Conservation (phyloP, 2,113 vertebrate species). For the Coregonus clupeaformis region DNA sequence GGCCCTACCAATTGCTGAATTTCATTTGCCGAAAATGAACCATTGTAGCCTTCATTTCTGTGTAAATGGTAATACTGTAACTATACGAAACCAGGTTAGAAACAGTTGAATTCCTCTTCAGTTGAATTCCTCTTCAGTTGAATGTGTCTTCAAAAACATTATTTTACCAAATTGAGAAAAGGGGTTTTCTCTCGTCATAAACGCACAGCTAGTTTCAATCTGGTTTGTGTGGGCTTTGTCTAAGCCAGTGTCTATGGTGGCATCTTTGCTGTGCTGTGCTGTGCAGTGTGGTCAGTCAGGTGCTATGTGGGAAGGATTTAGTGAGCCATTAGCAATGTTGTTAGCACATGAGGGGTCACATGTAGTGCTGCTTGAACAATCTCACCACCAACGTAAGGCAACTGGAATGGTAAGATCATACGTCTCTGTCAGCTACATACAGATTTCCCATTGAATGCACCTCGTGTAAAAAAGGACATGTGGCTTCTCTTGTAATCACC, state of each 20-base stretch:
- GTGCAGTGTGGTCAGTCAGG: conserved; percentile 57
- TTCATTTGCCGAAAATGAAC: no score
- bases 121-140: no score
- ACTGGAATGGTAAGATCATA: conserved; percentile 2
- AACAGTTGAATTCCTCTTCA: no score
- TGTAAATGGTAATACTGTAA: no score
- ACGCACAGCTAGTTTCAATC: no score
- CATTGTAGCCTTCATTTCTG: no score
- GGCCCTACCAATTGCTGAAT: no score
- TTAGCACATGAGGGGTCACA: conserved; percentile 70
- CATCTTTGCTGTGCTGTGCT: background rate
- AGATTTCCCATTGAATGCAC: conserved; percentile 1
- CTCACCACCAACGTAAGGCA: conserved; percentile 13
- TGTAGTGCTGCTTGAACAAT: conserved; percentile 49
- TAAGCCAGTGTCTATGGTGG: background rate
- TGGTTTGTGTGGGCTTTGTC: background rate
- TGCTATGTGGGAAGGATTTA: conserved; percentile 57
- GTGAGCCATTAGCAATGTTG: conserved; percentile 34
- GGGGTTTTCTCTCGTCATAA: no score
- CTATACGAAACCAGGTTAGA: no score
- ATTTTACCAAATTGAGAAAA: no score
- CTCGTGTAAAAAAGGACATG: background rate
- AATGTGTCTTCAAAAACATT: no score
- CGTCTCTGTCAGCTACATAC: background rate
- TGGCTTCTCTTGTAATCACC: no score